Evolutionary conservation across 2,797 vertebrate genomes (phyloP).

Genomic region (Todus mexicanus): DNA sequence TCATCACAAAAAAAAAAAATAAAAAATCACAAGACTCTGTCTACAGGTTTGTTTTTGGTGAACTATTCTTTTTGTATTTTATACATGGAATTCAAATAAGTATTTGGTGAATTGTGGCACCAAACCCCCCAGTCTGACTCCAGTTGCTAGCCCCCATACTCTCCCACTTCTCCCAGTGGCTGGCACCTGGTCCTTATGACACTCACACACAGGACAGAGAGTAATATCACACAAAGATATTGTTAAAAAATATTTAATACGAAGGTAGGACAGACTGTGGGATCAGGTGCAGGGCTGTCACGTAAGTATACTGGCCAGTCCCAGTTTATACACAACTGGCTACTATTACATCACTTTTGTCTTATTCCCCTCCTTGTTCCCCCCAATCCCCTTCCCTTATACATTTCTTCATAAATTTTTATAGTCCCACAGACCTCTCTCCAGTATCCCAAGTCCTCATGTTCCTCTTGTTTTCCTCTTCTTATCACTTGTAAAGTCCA

Average conservation of each 20-base stretch:
- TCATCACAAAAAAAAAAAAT: background rate
- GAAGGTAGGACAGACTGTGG: background rate
- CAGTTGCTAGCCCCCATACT: background rate
- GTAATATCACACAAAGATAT: background rate
- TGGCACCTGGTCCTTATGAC: background rate
- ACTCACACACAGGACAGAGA: background rate
- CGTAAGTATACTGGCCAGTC: background rate
- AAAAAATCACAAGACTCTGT: background rate
- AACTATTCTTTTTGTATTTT: background rate
- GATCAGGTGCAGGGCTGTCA: background rate
- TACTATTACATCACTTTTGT: background rate
- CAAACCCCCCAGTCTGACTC: background rate
- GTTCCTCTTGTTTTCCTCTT: background rate
- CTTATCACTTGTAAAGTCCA: background rate
- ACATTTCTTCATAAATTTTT: background rate
- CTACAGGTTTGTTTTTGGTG: background rate
- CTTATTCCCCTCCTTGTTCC: background rate
- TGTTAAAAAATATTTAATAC: background rate
- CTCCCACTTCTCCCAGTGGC: background rate
- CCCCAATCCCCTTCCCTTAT: background rate
- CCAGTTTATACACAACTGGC: background rate
- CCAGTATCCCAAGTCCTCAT: background rate
- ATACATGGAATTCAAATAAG: background rate
- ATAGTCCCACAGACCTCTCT: too few species aligned
- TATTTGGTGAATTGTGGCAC: background rate